Percentiles rank a stretch among this genome's conserved stretches.
Conservation (phyloP, 2,888 invertebrate species). For the Incurvaria masculella region DNA sequence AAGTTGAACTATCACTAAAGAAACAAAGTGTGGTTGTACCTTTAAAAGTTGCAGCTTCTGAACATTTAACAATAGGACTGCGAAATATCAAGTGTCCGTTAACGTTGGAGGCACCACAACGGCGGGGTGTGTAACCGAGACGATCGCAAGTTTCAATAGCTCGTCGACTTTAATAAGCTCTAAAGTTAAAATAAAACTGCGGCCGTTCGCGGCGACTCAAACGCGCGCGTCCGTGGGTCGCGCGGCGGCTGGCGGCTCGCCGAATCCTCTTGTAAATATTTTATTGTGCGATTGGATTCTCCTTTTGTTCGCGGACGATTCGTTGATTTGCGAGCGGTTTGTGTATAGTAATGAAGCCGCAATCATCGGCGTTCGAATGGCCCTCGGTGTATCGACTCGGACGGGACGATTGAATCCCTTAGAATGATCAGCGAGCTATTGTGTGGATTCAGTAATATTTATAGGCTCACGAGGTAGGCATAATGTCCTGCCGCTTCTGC, state of each 20-base stretch:
- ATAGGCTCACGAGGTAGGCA: no score
- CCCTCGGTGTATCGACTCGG: background rate
- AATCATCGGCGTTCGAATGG: background rate
- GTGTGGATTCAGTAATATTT: background rate
- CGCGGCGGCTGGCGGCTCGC: background rate
- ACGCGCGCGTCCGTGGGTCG: background rate
- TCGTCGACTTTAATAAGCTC: background rate
- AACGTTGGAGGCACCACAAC: no score
- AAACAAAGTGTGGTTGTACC: no score
- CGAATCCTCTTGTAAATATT: constrained; percentile 3
- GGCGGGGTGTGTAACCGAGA: background rate
- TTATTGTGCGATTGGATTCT: background rate
- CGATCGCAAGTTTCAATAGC: background rate
- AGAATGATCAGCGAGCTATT: background rate
- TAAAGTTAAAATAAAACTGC: background rate
- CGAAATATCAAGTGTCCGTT: no score
- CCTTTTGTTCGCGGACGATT: constrained; percentile 1
- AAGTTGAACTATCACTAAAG: no score
- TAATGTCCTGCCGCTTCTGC: no score
- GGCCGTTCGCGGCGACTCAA: background rate
- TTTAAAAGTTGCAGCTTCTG: no score
- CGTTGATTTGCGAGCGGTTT: constrained; percentile 2
- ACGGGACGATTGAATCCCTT: no score
- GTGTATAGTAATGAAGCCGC: constrained; percentile 3
- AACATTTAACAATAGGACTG: no score